Base-by-base conservation (phyloP, 1,140 invertebrate species). In the Pararge aegeria region DNA sequence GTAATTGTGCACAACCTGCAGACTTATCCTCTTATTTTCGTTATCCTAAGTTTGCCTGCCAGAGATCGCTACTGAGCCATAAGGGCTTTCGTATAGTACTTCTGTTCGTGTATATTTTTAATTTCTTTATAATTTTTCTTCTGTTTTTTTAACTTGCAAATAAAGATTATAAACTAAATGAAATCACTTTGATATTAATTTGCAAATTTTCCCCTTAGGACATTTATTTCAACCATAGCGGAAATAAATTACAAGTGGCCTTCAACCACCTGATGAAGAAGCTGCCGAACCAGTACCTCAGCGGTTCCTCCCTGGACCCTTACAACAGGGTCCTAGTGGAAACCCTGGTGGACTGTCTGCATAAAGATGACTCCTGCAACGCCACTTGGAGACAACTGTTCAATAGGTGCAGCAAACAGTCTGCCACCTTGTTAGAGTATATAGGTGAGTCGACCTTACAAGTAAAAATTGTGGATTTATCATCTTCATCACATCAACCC, bases 261-360 rank as follows among this genome's bases (percentile, higher is more conserved):
- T 89, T 89, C 54, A 89, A 89, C 54, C 84, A 87, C 55, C 68
- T 89, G 37, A 84, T 89, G 78, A 89, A 89, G 65, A 87, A 88
- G 56, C 68, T 89, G 34, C 87, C 87, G 0, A 89, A 88, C 56
- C 87, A 89, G 55, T 87, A 84, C 52, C 65, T 87, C 4, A 80
- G 69, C 44, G 81, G 83, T 0, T 5, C 64, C 0, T 63, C 42
- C 1, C 49, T 89, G 44, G 84, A 87, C 53, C 68, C 76, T 0
- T 89, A 86, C 57, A 79, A 87, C 34, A 60, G 30, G 15, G 82
- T 84, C 1, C 40, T 89, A 12, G 78, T 89, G 1, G 76, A 80
- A 13, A 75, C 75, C 48, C 50, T 89, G 19, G 62, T 88, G 5
- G 75, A 86, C 38, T 89, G 87, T 56, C 54, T 89, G 20, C 56